Base-by-base conservation (phyloP, 2,113 vertebrate species). In the Seriola rivoliana region DNA sequence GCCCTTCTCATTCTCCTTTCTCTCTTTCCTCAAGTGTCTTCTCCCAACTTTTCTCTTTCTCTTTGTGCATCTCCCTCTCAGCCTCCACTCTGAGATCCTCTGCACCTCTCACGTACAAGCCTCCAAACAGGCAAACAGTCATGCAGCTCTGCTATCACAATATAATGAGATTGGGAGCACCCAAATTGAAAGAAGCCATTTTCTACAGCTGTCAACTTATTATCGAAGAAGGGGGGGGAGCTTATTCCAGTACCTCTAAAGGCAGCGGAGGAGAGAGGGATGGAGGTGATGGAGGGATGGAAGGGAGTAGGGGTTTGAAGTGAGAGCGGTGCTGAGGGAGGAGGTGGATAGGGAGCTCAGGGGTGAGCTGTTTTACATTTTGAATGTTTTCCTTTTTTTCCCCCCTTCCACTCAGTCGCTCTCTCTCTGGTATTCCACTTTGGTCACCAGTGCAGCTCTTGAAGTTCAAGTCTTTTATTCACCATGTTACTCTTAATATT, bases 141-240 rank as follows among this genome's bases (percentile, higher is more conserved):
- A 86, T 82, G 86, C 88, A n/a, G 90, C 89, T 92, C 77, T 52
- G 78, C 88, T 84, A 87, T 91, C 86, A 52, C 91, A 92, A 86
- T 84, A 89, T 93, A 95, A 95, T 94, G 93, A 93, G 92, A 94
- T 94, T 94, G 92, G 89, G 85, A 77, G 87, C 82, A 63, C 78
- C 90, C 90, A 92, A 94, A 95, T 92, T 90, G 94, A 96, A 93
- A 95, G 93, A 93, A 92, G 92, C 93, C 93, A 95, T 95, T 95
- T 95, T 96, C 94, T 94, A 92, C 94, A 93, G 93, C 95, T 94
- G 93, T 95, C 94, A 95, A 94, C 92, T 94, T 94, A 92, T 94
- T 94, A 94, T 91, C 87, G 86, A 89, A 38, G 38, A 38, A 8
- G 8, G 82, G 42, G 48, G 88, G 84, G 59, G 17, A 9, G 36